Conservation (phyloP, 2,113 vertebrate species). For the Channa maculata region DNA sequence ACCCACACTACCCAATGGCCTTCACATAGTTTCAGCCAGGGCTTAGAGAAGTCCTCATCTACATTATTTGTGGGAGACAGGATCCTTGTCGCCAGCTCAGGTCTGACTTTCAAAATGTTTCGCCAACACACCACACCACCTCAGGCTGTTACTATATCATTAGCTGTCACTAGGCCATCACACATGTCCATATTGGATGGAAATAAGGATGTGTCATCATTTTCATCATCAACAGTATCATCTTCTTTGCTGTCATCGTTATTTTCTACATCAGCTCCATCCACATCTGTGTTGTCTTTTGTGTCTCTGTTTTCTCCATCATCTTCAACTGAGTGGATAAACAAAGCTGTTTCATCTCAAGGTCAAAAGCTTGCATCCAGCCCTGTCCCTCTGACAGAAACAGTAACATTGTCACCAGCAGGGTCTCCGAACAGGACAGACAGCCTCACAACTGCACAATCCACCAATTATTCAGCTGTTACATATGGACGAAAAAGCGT, state of each 20-base stretch:
- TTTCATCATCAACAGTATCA: constrained; percentile 32
- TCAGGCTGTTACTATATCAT: constrained; percentile 52
- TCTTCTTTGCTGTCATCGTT: constrained; percentile 28
- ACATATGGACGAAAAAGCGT: constrained; percentile 14
- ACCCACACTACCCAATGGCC: constrained; percentile 83
- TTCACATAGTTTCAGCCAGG: constrained; percentile 79
- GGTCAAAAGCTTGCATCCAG: constrained; percentile 22
- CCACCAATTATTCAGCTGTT: constrained; percentile 25
- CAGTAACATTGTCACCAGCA: constrained; percentile 29
- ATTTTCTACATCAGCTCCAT: constrained; percentile 22
- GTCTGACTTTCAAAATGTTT: constrained; percentile 86
- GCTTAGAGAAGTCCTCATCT: constrained; percentile 76
- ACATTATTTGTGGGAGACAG: constrained; percentile 63
- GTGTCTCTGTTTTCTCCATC: constrained; percentile 26
- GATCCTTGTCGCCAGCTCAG: constrained; percentile 83
- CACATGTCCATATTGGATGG: constrained; percentile 30
- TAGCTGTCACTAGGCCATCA: constrained; percentile 19
- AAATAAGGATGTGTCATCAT: constrained; percentile 19
- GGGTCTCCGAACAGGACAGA: constrained; percentile 22
- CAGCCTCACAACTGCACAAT: constrained; percentile 8
- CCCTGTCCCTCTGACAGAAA: constrained; percentile 25
- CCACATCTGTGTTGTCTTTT: constrained; percentile 15
- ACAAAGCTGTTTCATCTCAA: constrained; percentile 32
- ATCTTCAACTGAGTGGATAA: constrained; percentile 30
- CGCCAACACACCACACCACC: constrained; percentile 14